Evolutionary conservation across 2,797 vertebrate species (phyloP), one percentile per base, ranked within the genome.

Genomic region (Leptatherina wallacei): DNA sequence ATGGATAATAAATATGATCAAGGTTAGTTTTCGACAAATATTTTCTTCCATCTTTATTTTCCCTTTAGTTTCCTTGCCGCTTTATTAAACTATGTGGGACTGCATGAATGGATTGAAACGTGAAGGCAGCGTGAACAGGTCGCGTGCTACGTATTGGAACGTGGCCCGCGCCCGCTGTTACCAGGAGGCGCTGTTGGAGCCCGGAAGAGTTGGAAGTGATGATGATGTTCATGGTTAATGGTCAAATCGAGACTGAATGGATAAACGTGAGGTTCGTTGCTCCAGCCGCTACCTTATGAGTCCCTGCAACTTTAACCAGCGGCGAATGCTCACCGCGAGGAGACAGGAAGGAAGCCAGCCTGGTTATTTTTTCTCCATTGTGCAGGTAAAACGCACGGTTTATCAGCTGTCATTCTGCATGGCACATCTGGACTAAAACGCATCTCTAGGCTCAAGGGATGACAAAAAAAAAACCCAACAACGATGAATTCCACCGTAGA

Each of bases 141-240:
- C 33, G 29, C 60, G 1, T 0, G 0, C 8, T 64, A 12, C 20
- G 5, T 70, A 65, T 78, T 81, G 87, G 84, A 82, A 89, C 71
- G 84, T 2, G 65, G 61, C 83, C 84, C 49, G 4, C 7, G 47
- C 62, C 57, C 30, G 69, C 73, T 80, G 90, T 89, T 87, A 83
- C 88, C 88, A 88, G 93, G 88, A 84, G 93, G 91, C 91, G 93
- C 92, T 92, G 89, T 90, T 80, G 84, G 71, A 78, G 82, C 76
- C 89, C 88, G 90, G 91, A 93, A 91, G 86, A 88, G 80, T 33
- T 51, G 66, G 51, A 10, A 22, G 61, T 27, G 69, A 72, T 49
- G 71, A 4, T 49, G 71, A 6, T 38, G 73, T 47, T 58, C 57
- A 69, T 63, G 88, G 24, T 27, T 27, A 27, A 82, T 76, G 79